A percentile compares a stretch with the other conserved stretches of the same genome.
phyloP scores from a whole-genome alignment of 2,888 invertebrate species.

The Atherix ibis region DNA sequence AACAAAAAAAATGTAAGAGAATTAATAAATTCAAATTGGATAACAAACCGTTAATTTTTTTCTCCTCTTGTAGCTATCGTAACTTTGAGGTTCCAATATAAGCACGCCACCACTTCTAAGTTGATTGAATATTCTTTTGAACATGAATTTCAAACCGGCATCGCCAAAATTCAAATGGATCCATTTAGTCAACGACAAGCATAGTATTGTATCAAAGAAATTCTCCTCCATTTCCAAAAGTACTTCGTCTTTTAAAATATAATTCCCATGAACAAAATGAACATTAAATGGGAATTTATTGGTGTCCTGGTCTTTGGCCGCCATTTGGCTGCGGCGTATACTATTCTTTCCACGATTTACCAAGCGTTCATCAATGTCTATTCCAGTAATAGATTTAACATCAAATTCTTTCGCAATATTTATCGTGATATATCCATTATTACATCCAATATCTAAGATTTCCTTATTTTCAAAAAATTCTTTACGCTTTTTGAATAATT shows the following conservation, averaged over 20 bases:
- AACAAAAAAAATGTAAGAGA: too few relatives aligned
- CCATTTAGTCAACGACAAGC: conserved; percentile 81
- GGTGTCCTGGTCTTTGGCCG: conserved; percentile 2
- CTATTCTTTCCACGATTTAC: conserved; percentile 31
- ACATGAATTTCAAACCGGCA: conserved; percentile 62
- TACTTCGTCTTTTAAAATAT: conserved; percentile 59
- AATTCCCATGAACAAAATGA: conserved; percentile 63
- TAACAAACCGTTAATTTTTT: conserved; percentile 46
- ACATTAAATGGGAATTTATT: conserved; percentile 59
- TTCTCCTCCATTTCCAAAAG: conserved; percentile 53
- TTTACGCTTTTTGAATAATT: conserved; percentile 42
- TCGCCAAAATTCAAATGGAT: conserved; percentile 83
- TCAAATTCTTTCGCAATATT: conserved; percentile 55
- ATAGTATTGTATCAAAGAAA: conserved; percentile 70
- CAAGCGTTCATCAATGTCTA: conserved; percentile 69
- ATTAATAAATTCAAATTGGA: too few relatives aligned
- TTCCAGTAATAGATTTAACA: conserved; percentile 55
- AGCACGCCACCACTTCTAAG: conserved; percentile 61
- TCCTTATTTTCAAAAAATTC: conserved; percentile 57
- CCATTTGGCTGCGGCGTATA: conserved; percentile 10
- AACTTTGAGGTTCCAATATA: conserved; percentile 70
- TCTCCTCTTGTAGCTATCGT: conserved; percentile 58
- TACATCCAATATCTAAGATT: conserved; percentile 78
- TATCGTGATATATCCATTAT: conserved; percentile 67
- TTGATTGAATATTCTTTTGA: conserved; percentile 61